Evolutionary conservation across 2,888 invertebrate species (phyloP).

Genomic region (Drosophila neonasuta): DNA sequence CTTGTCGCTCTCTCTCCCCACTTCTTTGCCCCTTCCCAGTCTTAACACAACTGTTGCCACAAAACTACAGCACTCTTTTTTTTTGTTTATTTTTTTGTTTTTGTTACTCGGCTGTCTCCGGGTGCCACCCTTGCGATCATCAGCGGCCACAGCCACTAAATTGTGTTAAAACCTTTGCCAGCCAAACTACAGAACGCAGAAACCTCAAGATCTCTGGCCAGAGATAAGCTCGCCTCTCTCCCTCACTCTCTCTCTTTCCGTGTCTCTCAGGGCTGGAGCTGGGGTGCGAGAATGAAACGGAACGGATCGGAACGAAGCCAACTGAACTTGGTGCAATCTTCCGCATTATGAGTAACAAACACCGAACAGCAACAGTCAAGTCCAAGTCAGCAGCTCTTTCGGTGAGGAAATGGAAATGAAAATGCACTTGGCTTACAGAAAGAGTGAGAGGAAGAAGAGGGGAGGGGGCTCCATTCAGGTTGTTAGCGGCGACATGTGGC

Average conservation of each 20-base stretch:
- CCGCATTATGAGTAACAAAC: slow-evolving; percentile 71
- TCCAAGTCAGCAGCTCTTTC: slow-evolving; percentile 25
- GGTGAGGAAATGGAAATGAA: slow-evolving; percentile 72
- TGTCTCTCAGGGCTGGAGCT: background rate
- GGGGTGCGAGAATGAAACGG: slow-evolving; percentile 60
- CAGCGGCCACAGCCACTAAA: slow-evolving; percentile 65
- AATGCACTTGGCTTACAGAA: slow-evolving; percentile 73
- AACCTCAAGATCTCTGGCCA: slow-evolving; percentile 71
- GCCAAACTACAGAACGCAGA: slow-evolving; percentile 74
- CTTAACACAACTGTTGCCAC: background rate
- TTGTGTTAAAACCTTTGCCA: slow-evolving; percentile 72
- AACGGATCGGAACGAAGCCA: slow-evolving; percentile 42
- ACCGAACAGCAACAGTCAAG: slow-evolving; percentile 18
- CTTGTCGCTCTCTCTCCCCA: background rate
- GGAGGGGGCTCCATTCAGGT: slow-evolving; percentile 56
- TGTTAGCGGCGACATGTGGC: slow-evolving; percentile 76
- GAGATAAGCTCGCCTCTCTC: slow-evolving; percentile 54
- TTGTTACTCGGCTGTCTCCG: slow-evolving; percentile 41
- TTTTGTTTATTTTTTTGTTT: slow-evolving; percentile 3
- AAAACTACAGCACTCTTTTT: background rate
- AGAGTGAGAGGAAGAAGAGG: background rate
- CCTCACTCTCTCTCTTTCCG: background rate
- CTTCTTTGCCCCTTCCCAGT: too few species aligned
- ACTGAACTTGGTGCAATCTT: slow-evolving; percentile 69
- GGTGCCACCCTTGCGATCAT: slow-evolving; percentile 55